Base-by-base conservation (phyloP, 2,888 invertebrate species). In the Lutraria lutraria region DNA sequence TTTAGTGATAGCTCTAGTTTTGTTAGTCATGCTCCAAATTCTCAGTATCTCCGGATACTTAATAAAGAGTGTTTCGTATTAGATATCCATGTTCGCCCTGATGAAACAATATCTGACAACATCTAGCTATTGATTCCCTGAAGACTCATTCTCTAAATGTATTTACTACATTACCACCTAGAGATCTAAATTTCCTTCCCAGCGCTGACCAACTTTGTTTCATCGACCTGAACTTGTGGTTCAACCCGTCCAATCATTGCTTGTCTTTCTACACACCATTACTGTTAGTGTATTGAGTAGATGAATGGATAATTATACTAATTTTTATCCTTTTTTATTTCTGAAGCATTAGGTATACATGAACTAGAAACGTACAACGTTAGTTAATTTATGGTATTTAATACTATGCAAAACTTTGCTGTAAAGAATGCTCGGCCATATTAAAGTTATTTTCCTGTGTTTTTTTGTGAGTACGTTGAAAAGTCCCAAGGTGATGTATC, bases 131-230 rank as follows among this genome's bases (percentile, higher is more conserved):
- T 31, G 76, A 76, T 76, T 76, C 31, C 15, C 34, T 0, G 76
- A 68, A 12, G 63, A 76, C 76, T 16, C 15, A 34, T 16, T 31
- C 34, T 76, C 34, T 15, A 76, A 34, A 76, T 76, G 34, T 76
- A 76, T 76, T 76, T 31, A 76, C 76, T 3, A 34, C 76, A 0
- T 19, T 31, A 76, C 76, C 76, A 34, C 76, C 76, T 15, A 76
- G 76, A 12, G 34, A 12, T 76, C 34, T 31, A 34, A 76, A 76
- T 76, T 76, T 76, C 76, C 76, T 34, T n/a, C 76, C 31, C 76
- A 34, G 34, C 19, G 76, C 10, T 76, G 76, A 31, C 76, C 76
- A 76, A 31, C 31, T 76, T 76, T 76, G 76, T 76, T 34, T 76
- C 76, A 68, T 25, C 63, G n/a, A 56, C 56, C 56, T 16, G 56